Percentiles rank a stretch among this genome's conserved stretches.
Conservation (phyloP, 23 tunicate species). For the Phallusia fumigata region DNA sequence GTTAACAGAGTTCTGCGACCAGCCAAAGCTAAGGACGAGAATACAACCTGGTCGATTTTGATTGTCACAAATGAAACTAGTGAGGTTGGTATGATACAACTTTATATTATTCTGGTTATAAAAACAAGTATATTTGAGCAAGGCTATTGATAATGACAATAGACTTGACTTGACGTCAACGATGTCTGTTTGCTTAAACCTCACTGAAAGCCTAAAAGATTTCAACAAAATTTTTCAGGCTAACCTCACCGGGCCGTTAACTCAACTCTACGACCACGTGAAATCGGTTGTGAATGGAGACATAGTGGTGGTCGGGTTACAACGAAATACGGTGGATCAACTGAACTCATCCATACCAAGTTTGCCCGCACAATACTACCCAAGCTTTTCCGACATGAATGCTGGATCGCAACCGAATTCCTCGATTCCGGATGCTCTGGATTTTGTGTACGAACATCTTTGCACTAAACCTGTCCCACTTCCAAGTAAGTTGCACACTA, state of each 20-base stretch:
- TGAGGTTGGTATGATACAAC: background rate
- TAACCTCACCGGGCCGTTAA: background rate
- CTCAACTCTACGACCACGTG: background rate
- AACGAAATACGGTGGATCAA: background rate
- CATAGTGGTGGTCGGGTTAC: background rate
- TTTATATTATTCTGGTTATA: too few relatives aligned
- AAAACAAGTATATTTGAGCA: too few relatives aligned
- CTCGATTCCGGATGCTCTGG: background rate
- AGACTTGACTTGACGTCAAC: too few relatives aligned
- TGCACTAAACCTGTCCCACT: background rate
- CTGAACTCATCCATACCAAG: background rate
- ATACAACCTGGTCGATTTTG: constrained; percentile 5
- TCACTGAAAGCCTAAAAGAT: too few relatives aligned
- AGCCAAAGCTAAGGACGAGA: background rate
- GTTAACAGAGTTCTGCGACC: background rate
- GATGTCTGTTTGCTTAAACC: too few relatives aligned
- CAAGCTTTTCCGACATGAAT: background rate
- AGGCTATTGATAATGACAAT: too few relatives aligned
- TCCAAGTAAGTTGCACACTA: background rate
- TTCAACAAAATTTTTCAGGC: background rate
- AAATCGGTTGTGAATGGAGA: background rate
- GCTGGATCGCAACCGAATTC: background rate
- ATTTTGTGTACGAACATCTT: background rate
- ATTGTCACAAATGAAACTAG: background rate
- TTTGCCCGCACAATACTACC: background rate